These are phyloP conservation scores for Lymantria dispar DNA, from an alignment of 2,888 invertebrate genomes.

Conservation along the genomic window DNA sequence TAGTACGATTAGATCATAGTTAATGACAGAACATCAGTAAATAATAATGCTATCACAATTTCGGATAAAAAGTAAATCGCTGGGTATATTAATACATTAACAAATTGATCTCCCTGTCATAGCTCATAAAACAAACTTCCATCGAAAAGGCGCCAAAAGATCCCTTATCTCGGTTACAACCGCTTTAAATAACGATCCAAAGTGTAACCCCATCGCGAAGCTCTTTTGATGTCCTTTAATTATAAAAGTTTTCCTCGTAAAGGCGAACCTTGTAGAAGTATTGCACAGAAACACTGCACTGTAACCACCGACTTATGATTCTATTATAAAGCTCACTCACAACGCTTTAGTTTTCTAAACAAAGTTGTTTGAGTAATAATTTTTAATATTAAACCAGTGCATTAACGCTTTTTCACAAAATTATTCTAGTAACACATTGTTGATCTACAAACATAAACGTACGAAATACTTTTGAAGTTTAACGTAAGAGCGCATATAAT, in stretches of 20 bases:
- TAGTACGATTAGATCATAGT: too few relatives aligned
- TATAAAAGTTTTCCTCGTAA: constrained; percentile 77
- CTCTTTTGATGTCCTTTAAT: constrained; percentile 80
- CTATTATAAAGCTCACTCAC: constrained; percentile 19
- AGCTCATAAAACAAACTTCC: constrained; percentile 71
- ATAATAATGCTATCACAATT: too few relatives aligned
- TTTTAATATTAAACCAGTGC: too few relatives aligned
- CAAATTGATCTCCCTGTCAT: constrained; percentile 58
- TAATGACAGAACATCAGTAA: too few relatives aligned
- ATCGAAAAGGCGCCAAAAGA: constrained; percentile 69
- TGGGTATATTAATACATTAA: constrained; percentile 19
- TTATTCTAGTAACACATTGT: too few relatives aligned
- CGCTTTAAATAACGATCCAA: constrained; percentile 77
- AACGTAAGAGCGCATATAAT: too few relatives aligned
- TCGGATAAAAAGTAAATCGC: too few relatives aligned
- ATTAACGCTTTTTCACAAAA: too few relatives aligned
- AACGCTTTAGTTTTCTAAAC: not conserved
- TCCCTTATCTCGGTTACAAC: constrained; percentile 72
- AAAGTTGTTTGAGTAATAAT: too few relatives aligned
- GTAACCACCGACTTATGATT: constrained; percentile 36
- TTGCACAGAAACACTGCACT: constrained; percentile 41
- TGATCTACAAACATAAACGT: too few relatives aligned
- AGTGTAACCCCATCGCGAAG: constrained; percentile 75
- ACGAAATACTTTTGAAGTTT: too few relatives aligned
- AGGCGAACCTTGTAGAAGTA: constrained; percentile 59